These are phyloP conservation scores for Brachyistius frenatus DNA, from an alignment of 2,113 vertebrate genomes.

Conservation along the genomic window DNA sequence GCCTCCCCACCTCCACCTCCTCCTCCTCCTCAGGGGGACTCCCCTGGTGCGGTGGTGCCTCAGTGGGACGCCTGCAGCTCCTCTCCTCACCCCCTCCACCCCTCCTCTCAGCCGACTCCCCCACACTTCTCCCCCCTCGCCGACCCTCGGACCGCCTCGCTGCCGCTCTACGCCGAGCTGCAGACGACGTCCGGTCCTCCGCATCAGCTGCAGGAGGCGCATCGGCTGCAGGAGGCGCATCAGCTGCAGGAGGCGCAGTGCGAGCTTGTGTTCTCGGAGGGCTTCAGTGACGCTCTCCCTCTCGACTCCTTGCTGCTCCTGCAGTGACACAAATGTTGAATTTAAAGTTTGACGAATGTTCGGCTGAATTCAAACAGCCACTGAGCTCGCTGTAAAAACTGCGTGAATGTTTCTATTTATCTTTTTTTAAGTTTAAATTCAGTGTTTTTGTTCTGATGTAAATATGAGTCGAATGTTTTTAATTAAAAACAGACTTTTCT, in stretches of 20 bases:
- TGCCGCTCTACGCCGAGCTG: constrained; percentile 27
- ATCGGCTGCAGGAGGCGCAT: constrained; percentile 14
- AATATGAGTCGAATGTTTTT: constrained; percentile 27
- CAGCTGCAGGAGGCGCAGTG: constrained; percentile 37
- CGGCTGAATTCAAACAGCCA: too few species aligned
- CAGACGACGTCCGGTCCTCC: constrained; percentile 20
- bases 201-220: constrained; percentile 38
- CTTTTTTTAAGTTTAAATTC: background rate
- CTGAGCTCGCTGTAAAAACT: background rate
- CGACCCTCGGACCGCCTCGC: background rate
- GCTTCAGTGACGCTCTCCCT: constrained; percentile 19
- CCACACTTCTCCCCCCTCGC: constrained; percentile 2
- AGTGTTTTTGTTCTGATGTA: background rate
- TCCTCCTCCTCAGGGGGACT: constrained; percentile 74
- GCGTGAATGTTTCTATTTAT: constrained; percentile 44
- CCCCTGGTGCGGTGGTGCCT: constrained; percentile 81
- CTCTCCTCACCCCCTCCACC: constrained; percentile 74
- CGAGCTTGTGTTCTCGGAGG: constrained; percentile 21
- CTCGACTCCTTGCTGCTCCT: constrained; percentile 47
- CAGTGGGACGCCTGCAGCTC: constrained; percentile 74
- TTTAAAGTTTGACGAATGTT: too few species aligned
- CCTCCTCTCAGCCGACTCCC: constrained; percentile 23
- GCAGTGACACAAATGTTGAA: constrained; percentile 4
- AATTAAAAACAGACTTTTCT: constrained; percentile 35
- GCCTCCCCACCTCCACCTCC: constrained; percentile 63